A percentile compares a stretch with the other conserved stretches of the same genome.
phyloP scores from a whole-genome alignment of 2,113 vertebrate species.

The Spermophilus dauricus region DNA sequence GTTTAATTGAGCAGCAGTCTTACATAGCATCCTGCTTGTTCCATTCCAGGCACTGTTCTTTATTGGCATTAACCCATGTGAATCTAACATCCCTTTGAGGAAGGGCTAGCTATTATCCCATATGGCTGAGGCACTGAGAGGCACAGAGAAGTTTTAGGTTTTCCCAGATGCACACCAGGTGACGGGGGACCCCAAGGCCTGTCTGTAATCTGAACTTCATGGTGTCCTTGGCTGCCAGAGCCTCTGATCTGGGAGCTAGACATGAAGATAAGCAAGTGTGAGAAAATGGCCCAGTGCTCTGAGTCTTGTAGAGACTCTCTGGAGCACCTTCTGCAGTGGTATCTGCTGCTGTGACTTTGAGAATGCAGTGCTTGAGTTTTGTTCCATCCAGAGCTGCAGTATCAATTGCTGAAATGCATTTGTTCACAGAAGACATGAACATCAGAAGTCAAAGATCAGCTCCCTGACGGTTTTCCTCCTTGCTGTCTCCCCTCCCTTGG shows the following conservation, averaged over 20 bases:
- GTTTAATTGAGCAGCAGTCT: neutral
- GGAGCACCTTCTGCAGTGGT: accelerated
- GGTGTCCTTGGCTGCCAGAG: neutral
- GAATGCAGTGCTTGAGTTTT: neutral
- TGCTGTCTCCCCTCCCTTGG: neutral
- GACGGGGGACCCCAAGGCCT: neutral
- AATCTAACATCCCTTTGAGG: neutral
- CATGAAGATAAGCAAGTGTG: neutral
- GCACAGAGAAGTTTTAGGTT: neutral
- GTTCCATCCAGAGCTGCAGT: neutral
- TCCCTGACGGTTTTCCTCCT: neutral
- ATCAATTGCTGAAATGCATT: neutral
- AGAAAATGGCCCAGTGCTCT: neutral
- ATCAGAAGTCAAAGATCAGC: neutral
- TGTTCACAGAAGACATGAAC: neutral
- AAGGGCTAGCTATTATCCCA: neutral
- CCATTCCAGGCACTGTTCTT: neutral
- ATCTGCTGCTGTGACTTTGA: neutral
- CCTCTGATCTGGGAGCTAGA: neutral
- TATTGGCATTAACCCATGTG: neutral
- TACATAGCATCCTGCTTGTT: neutral
- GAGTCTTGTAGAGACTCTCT: neutral
- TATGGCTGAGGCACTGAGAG: neutral
- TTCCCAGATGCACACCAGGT: neutral
- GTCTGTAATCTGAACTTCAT: neutral